Evolutionary conservation across 2,797 vertebrate species (phyloP).

Genomic region (Microctenopoma stevenorrisi): DNA sequence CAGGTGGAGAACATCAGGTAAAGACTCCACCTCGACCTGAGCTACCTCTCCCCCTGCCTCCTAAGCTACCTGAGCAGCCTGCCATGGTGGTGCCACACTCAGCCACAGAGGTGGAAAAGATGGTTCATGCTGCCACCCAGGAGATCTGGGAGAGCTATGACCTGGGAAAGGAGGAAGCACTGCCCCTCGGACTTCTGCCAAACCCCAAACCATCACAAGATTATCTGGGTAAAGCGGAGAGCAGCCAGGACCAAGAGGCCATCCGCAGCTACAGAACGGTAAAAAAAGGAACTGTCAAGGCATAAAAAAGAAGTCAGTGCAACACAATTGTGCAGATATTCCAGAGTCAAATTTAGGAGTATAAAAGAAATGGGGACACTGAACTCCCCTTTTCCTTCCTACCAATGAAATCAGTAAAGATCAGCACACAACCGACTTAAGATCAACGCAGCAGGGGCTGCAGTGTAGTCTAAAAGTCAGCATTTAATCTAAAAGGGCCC

Average conservation of each 20-base stretch:
- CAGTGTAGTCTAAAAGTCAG: neutral
- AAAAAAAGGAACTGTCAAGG: slow-evolving; percentile 7
- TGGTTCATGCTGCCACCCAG: slow-evolving; percentile 88
- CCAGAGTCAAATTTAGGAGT: neutral
- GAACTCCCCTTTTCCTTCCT: neutral
- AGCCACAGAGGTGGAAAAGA: slow-evolving; percentile 87
- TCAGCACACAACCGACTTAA: neutral
- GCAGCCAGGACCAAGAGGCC: slow-evolving; percentile 84
- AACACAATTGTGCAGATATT: neutral
- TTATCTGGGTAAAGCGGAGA: slow-evolving; percentile 76
- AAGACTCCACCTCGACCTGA: slow-evolving; percentile 83
- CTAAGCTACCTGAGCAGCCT: slow-evolving; percentile 87
- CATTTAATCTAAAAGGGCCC: slow-evolving; percentile 16
- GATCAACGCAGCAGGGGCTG: neutral
- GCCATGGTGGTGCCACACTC: slow-evolving; percentile 91
- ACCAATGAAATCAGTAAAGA: neutral
- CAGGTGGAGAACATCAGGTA: slow-evolving; percentile 73
- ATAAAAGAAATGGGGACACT: neutral
- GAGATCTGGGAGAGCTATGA: slow-evolving; percentile 92
- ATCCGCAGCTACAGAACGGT: slow-evolving; percentile 93
- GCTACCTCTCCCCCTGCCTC: slow-evolving; percentile 77
- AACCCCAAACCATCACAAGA: slow-evolving; percentile 77
- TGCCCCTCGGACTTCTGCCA: slow-evolving; percentile 60
- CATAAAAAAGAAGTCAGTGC: neutral
- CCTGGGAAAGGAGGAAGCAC: slow-evolving; percentile 81